phyloP scores from a whole-genome alignment of 2,113 vertebrate species.

The Urocitellus parryii region DNA sequence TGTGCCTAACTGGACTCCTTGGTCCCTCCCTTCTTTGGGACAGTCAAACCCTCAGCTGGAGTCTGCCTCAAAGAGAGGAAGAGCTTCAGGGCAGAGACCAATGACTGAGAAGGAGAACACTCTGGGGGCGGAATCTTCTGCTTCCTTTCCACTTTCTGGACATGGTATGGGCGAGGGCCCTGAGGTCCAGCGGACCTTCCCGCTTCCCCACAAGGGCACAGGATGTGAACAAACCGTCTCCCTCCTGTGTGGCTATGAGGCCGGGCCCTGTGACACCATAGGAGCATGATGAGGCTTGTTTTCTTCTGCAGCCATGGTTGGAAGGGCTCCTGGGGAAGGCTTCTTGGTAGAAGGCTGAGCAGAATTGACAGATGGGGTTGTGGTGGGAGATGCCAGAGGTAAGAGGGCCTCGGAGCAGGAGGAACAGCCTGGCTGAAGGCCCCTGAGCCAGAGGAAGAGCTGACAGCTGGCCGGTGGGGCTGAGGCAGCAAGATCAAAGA shows the following conservation, averaged over 20 bases:
- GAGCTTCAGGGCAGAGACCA: not conserved
- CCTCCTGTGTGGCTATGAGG: not conserved
- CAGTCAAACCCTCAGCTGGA: not conserved
- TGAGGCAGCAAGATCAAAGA: too few species aligned
- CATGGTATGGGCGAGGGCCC: not conserved
- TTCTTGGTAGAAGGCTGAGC: not conserved
- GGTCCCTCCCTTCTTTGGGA: not conserved
- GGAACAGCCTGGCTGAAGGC: not conserved
- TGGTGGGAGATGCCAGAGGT: not conserved
- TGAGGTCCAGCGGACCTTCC: not conserved
- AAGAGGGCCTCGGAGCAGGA: not conserved
- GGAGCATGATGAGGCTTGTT: not conserved
- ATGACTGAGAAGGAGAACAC: fast-evolving
- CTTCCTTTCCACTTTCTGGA: not conserved
- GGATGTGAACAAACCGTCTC: not conserved
- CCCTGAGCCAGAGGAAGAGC: not conserved
- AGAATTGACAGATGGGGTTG: not conserved
- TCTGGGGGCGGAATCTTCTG: fast-evolving
- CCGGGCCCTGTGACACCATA: not conserved
- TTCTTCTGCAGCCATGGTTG: not conserved
- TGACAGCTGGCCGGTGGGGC: not conserved
- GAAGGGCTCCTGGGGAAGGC: not conserved
- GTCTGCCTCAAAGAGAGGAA: not conserved
- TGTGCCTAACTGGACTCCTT: not conserved
- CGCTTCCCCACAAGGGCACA: fast-evolving